These are phyloP conservation scores for Tiphia femorata DNA, from an alignment of 2,888 invertebrate species.

Conservation along the genomic window DNA sequence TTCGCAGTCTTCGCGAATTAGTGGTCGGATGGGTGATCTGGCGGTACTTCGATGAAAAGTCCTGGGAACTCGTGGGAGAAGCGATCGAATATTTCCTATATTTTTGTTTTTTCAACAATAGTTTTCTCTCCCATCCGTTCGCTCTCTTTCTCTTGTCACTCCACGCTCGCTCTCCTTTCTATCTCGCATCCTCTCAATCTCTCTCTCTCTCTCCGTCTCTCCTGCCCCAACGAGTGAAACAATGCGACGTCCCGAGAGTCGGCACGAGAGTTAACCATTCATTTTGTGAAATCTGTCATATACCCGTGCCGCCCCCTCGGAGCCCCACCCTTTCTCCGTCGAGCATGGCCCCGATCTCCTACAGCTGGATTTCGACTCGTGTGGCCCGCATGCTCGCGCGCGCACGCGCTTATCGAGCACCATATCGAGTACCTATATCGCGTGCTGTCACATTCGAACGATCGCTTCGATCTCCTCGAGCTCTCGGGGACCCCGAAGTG, in stretches of 20 bases:
- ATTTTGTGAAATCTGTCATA: background rate
- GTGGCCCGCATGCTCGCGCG: background rate
- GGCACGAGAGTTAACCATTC: background rate
- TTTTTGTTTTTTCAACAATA: too few species aligned
- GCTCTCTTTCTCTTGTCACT: too few species aligned
- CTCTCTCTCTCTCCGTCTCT: background rate
- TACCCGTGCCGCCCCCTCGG: background rate
- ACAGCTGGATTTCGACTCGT: too few species aligned
- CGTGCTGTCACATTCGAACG: constrained; percentile 32
- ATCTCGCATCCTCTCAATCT: background rate
- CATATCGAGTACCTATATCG: constrained; percentile 18
- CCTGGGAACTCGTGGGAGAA: too few species aligned
- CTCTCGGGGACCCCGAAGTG: constrained; percentile 30
- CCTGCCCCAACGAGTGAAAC: background rate
- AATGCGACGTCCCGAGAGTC: background rate
- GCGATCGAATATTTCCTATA: too few species aligned
- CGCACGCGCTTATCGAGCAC: constrained; percentile 33
- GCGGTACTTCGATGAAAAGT: too few species aligned
- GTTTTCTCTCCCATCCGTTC: too few species aligned
- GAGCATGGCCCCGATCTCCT: too few species aligned
- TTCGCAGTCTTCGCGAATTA: too few species aligned
- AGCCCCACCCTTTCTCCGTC: too few species aligned
- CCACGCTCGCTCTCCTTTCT: too few species aligned
- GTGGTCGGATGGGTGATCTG: too few species aligned
- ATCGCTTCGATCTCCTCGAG: constrained; percentile 29